Base-by-base conservation (phyloP, 2,888 invertebrate genomes). In the Watsonalla cultraria region DNA sequence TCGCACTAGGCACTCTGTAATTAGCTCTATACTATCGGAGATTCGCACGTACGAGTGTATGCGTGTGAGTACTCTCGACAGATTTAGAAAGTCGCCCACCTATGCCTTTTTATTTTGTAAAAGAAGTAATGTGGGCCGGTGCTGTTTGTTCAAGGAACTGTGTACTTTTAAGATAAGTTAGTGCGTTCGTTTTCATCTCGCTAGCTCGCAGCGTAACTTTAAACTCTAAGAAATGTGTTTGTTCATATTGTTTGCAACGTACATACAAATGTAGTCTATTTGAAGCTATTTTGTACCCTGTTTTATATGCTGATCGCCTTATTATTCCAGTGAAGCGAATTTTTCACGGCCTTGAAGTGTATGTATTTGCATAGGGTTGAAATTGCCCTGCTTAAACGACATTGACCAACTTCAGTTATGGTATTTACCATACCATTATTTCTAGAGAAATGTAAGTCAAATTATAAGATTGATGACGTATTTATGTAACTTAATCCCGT, bases 61-160 rank as follows among this genome's bases (percentile, higher is more conserved):
- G n/a, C n/a, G n/a, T n/a, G n/a, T n/a, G n/a, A n/a, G n/a, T n/a
- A 24, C 24, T 2, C 24, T 24, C 24, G 24, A 24, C 24, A 1
- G 24, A 24, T 24, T 4, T 24, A 24, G 24, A 4, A 24, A 24
- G 24, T 24, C 24, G 24, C 24, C 24, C 24, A 2, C 24, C 24
- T 24, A 24, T n/a, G 4, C 24, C 24, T 24, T 24, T 24, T 24
- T 24, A 24, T 24, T 24, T 24, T 24, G 24, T 24, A 24, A 24
- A 42, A 42, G 60, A 54, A 39, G 54, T 48, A 24, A 51, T 57
- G 45, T 54, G 50, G 61, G 61, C 57, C 62, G 59, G 64, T 51
- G 54, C 47, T 48, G 54, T 64, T 65, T 57, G 51, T 51, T 47
- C 50, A 51, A 54, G 33, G 24, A 35, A 51, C 50, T 7, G 47